phyloP scores from a whole-genome alignment of 37 sponge, comb jelly and placozoan genomes.

The Lycopodina hypogea region DNA sequence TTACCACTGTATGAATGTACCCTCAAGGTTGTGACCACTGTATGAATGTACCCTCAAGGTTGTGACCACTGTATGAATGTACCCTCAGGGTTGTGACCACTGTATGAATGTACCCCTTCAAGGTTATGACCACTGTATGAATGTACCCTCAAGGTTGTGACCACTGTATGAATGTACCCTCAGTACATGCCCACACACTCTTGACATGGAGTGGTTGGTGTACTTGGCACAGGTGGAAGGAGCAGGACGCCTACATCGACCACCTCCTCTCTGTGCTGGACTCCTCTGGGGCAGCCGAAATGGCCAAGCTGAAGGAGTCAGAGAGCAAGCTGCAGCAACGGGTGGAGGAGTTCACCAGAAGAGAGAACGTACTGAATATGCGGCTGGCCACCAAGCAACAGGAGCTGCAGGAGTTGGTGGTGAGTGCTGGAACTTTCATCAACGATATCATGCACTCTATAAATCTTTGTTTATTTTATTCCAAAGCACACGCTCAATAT shows the following conservation, averaged over 20 bases:
- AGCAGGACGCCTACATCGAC: conserved; percentile 85
- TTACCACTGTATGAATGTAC: no score
- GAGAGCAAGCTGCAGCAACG: conserved; percentile 74
- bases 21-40: no score
- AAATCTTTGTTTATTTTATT: neutral
- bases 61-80: no score
- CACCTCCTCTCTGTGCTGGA: conserved; percentile 62
- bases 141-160: no score
- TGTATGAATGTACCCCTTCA: no score
- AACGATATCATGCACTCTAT: no score
- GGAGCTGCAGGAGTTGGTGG: conserved; percentile 83
- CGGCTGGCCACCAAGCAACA: conserved; percentile 92
- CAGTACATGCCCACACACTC: no score
- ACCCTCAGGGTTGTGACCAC: no score
- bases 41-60: no score
- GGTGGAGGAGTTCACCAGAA: conserved; percentile 78
- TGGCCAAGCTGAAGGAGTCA: conserved; percentile 62
- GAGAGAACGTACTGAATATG: conserved; percentile 95
- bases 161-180: no score
- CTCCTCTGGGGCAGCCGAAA: conserved; percentile 44
- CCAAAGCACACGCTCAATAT: neutral
- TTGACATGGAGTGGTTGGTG: no score
- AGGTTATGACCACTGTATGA: no score
- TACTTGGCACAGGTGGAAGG: conserved; percentile 94
- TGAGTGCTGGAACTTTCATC: conserved; percentile 12